These are phyloP conservation scores for Chrysotoxum bicinctum DNA, from an alignment of 2,888 invertebrate species.

Conservation along the genomic window DNA sequence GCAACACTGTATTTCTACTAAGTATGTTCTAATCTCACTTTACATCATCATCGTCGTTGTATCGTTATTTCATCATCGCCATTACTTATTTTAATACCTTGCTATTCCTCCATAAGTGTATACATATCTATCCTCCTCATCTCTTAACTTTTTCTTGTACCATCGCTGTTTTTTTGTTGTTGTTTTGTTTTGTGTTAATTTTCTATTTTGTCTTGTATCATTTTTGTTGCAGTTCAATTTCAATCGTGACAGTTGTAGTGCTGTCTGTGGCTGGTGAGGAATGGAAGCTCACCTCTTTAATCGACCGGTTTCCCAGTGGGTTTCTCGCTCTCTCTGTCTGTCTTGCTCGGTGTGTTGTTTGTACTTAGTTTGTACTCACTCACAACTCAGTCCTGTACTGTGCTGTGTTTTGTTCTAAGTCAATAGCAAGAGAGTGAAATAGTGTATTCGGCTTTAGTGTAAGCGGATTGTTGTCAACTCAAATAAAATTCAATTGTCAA, in stretches of 20 bases:
- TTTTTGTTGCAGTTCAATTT: slow-evolving; percentile 43
- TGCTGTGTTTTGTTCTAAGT: slow-evolving; percentile 2
- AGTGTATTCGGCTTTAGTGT: slow-evolving; percentile 21
- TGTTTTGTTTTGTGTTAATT: slow-evolving; percentile 7
- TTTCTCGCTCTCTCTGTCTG: background rate
- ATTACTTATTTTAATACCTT: slow-evolving; percentile 15
- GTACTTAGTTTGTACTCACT: slow-evolving; percentile 4
- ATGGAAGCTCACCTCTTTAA: slow-evolving; percentile 11
- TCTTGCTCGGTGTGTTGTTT: background rate
- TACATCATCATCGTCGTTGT: background rate
- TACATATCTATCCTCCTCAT: background rate
- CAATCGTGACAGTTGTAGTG: slow-evolving; percentile 15
- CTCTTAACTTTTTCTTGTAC: background rate
- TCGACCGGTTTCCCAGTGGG: background rate
- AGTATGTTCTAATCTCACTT: background rate
- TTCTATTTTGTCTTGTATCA: slow-evolving; percentile 39
- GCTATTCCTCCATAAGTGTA: background rate
- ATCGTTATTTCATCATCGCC: background rate
- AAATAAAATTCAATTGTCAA: slow-evolving; percentile 28
- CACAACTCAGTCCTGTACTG: slow-evolving; percentile 1
- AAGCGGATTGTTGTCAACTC: slow-evolving; percentile 23
- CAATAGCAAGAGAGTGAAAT: slow-evolving; percentile 24
- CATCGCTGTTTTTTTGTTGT: background rate
- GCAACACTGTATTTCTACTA: background rate
- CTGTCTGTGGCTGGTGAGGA: background rate